phyloP scores from a whole-genome alignment of 2,888 invertebrate genomes.

The Patella depressa region DNA sequence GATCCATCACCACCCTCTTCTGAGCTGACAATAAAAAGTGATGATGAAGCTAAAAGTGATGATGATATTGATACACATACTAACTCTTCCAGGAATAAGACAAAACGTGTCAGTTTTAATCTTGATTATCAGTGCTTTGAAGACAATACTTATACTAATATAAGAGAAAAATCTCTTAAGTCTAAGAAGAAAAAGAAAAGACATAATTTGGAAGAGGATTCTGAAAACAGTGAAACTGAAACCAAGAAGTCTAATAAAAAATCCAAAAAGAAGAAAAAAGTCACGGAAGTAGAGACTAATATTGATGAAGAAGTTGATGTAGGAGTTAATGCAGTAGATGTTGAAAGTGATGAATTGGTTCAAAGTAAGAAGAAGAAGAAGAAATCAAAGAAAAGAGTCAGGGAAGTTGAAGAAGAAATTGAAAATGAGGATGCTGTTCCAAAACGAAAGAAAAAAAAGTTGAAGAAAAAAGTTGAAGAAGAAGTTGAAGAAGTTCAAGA shows the following conservation, averaged over 20 bases:
- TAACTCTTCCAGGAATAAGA: background rate
- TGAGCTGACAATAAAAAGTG: no score
- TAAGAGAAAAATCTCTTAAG: background rate
- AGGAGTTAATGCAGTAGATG: conserved; percentile 13
- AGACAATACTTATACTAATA: background rate
- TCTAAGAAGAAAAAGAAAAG: conserved; percentile 18
- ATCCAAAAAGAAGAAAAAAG: conserved; percentile 17
- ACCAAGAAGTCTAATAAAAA: conserved; percentile 33
- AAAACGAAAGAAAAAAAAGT: conserved; percentile 16
- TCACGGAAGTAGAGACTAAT: conserved; percentile 18
- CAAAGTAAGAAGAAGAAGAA: conserved; percentile 18
- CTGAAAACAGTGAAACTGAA: conserved; percentile 15
- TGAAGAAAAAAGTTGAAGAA: conserved; percentile 15
- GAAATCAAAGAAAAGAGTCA: conserved; percentile 15
- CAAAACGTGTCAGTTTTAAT: background rate
- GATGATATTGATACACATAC: no score
- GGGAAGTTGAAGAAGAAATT: conserved; percentile 11
- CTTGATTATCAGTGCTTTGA: background rate
- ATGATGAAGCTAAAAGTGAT: no score
- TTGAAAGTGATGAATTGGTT: conserved; percentile 19
- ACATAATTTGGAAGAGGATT: conserved; percentile 1
- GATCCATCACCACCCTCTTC: no score
- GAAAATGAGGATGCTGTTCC: background rate
- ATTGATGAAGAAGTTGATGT: background rate
- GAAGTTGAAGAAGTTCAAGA: conserved; percentile 6